A percentile compares a stretch with the other conserved stretches of the same genome.
Evolutionary conservation across 2,113 vertebrate genomes (phyloP).

Genomic region (Scartelaos histophorus): DNA sequence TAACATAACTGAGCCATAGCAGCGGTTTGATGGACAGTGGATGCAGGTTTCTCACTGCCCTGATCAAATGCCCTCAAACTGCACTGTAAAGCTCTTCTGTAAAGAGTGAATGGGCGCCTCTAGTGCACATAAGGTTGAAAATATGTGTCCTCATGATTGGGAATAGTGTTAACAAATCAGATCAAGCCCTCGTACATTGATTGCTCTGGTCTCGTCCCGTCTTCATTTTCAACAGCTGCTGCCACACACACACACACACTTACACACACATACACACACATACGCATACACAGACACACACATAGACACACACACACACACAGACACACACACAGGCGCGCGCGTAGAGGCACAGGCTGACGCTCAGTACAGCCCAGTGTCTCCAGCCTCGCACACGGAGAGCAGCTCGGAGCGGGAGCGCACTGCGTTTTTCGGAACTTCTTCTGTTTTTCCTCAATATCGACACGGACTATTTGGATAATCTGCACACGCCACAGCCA

Average conservation of each 20-base stretch:
- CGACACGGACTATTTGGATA: constrained; percentile 69
- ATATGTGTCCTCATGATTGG: constrained; percentile 36
- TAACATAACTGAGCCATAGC: not conserved
- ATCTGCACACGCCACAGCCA: constrained; percentile 16
- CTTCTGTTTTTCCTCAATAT: constrained; percentile 25
- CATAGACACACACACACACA: not conserved
- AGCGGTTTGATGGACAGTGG: not conserved
- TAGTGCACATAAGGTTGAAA: constrained; percentile 18
- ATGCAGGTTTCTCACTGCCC: not conserved
- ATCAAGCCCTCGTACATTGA: constrained; percentile 75
- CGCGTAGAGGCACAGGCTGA: constrained; percentile 62
- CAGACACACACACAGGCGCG: not conserved
- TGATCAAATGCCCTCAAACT: not conserved
- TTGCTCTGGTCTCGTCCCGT: constrained; percentile 79
- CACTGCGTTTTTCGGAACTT: constrained; percentile 70
- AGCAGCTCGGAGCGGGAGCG: constrained; percentile 69
- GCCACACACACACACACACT: constrained; percentile 33
- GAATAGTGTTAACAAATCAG: constrained; percentile 65
- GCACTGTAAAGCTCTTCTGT: not conserved
- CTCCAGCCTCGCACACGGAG: constrained; percentile 69
- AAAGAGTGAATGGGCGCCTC: not conserved
- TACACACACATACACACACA: constrained; percentile 18
- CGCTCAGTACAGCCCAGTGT: constrained; percentile 63
- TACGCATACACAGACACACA: not conserved
- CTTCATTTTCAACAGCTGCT: constrained; percentile 70